Evolutionary conservation across 2,888 invertebrate genomes (phyloP).

Genomic region (Polyommatus iphigenia): DNA sequence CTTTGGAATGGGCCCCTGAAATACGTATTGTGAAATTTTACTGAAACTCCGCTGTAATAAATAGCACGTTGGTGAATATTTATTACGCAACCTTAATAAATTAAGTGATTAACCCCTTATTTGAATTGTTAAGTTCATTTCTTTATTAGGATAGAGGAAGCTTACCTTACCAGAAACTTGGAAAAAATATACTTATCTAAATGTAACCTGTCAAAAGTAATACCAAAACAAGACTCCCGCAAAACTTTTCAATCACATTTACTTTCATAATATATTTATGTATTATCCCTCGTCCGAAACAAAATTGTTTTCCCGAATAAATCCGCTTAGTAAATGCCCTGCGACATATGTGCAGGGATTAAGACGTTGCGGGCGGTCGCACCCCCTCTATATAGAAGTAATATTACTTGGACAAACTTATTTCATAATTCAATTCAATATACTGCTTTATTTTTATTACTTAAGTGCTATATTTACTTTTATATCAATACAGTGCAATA

Average conservation of each 20-base stretch:
- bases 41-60: neutral
- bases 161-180: no score
- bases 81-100: neutral
- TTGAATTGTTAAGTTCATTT: neutral
- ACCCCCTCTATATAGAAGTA: constrained; percentile 42
- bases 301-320: constrained; percentile 60
- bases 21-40: constrained; percentile 1
- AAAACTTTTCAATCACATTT: constrained; percentile 10
- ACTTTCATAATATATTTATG: neutral
- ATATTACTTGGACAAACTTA: constrained; percentile 44
- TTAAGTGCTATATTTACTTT: constrained; percentile 13
- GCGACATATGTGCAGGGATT: constrained; percentile 66
- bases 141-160: neutral
- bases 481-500: neutral
- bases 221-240: neutral
- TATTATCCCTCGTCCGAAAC: constrained; percentile 24
- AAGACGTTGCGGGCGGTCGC: constrained; percentile 59
- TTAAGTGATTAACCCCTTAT: neutral
- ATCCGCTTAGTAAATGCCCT: constrained; percentile 68
- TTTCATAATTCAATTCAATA: constrained; percentile 45
- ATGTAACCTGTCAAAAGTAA: no score
- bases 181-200: no score
- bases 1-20: constrained; percentile 10
- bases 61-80: neutral
- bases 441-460: constrained; percentile 39